These are phyloP conservation scores for Sarotherodon lohbergeri DNA, from an alignment of 2,113 vertebrate species.

Conservation along the genomic window DNA sequence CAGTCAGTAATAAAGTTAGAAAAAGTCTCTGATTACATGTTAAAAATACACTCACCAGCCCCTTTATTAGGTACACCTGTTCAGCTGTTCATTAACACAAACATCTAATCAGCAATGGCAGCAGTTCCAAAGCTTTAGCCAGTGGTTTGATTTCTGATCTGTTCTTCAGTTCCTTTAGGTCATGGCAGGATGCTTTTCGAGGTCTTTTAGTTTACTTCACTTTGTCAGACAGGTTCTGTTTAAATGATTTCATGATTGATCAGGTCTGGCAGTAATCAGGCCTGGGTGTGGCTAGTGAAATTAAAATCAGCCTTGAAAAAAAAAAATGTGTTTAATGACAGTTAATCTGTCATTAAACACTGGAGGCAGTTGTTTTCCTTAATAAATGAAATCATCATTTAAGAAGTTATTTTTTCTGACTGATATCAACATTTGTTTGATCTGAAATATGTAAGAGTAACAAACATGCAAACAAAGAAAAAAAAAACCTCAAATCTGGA, in stretches of 20 bases:
- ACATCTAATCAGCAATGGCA: neutral
- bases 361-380: neutral
- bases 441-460: too few species aligned
- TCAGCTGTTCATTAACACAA: neutral
- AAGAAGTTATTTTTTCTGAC: too few species aligned
- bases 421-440: too few species aligned
- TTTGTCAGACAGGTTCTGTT: neutral
- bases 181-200: neutral
- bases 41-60: neutral
- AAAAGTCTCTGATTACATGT: neutral
- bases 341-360: neutral
- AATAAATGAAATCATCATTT: neutral
- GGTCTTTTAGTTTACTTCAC: neutral
- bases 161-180: neutral
- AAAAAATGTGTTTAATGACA: neutral
- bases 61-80: neutral
- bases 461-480: neutral
- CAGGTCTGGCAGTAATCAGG: neutral
- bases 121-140: neutral
- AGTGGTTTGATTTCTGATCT: neutral
- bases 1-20: neutral
- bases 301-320: neutral
- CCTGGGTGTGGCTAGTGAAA: neutral
- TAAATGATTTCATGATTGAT: neutral
- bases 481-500: neutral